Conservation (phyloP, 2,797 vertebrate species). For the Enteromius treurensis region DNA sequence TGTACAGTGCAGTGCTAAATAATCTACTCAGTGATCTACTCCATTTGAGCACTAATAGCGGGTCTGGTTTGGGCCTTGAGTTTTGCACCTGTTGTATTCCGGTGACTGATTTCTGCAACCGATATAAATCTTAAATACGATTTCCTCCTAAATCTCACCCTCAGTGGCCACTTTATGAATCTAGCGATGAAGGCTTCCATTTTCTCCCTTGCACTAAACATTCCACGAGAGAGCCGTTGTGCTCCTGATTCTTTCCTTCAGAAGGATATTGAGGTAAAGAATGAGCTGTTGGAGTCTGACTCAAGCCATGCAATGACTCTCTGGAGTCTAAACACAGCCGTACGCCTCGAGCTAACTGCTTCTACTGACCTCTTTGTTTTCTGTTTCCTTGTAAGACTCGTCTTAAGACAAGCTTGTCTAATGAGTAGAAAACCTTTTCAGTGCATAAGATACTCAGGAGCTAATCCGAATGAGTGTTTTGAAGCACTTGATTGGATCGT, state of each 20-base stretch:
- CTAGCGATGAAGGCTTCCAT: constrained; percentile 86
- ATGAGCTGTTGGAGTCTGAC: constrained; percentile 34
- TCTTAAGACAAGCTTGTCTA: not conserved
- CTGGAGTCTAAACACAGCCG: constrained; percentile 32
- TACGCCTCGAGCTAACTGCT: constrained; percentile 5
- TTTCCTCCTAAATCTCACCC: constrained; percentile 78
- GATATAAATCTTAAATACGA: constrained; percentile 71
- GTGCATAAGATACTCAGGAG: not conserved
- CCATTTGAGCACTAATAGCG: not conserved
- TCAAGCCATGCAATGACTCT: constrained; percentile 52
- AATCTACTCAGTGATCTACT: not conserved
- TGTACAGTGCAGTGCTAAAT: constrained; percentile 2
- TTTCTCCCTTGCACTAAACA: constrained; percentile 79
- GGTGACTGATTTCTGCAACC: constrained; percentile 79
- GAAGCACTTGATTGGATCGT: not conserved
- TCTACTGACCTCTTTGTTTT: constrained; percentile 24
- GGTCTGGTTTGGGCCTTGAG: constrained; percentile 57
- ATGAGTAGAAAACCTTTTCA: not conserved
- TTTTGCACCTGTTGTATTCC: constrained; percentile 77
- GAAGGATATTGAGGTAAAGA: constrained; percentile 53
- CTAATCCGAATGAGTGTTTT: not conserved
- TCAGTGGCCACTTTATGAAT: constrained; percentile 78
- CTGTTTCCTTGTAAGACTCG: not conserved
- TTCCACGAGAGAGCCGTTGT: constrained; percentile 76
- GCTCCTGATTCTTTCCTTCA: constrained; percentile 56